A percentile compares a stretch with the other conserved stretches of the same genome.
phyloP scores from a whole-genome alignment of 2,888 invertebrate species.

The Acrobasis repandana region DNA sequence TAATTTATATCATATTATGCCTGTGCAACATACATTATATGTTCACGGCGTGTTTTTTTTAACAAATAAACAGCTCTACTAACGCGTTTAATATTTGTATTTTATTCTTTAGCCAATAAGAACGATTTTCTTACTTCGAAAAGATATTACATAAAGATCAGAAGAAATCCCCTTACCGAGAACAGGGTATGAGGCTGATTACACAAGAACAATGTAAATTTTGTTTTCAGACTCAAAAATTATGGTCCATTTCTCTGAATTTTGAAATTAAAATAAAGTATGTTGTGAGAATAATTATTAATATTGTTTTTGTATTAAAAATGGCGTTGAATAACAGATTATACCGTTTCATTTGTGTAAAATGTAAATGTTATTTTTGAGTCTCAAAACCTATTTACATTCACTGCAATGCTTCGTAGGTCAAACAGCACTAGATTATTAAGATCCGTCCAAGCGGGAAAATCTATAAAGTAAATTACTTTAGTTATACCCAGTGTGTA shows the following conservation, averaged over 20 bases:
- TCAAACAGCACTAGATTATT: slow-evolving; percentile 55
- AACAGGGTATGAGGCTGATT: slow-evolving; percentile 47
- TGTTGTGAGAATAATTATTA: no score
- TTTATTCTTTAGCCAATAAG: background rate
- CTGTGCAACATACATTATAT: no score
- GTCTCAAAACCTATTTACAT: slow-evolving; percentile 26
- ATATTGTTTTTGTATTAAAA: no score
- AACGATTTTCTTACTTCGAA: slow-evolving; percentile 25
- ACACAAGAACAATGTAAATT: slow-evolving; percentile 19
- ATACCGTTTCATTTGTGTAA: background rate
- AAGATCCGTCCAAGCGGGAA: slow-evolving; percentile 76
- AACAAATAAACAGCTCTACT: no score
- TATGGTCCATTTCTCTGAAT: background rate
- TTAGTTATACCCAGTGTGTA: slow-evolving; percentile 53
- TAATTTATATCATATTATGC: no score
- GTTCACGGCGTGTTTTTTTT: no score
- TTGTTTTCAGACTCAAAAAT: slow-evolving; percentile 28
- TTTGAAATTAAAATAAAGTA: background rate
- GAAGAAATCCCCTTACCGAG: slow-evolving; percentile 36
- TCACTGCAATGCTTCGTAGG: slow-evolving; percentile 39
- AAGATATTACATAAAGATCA: slow-evolving; percentile 26
- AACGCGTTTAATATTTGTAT: no score
- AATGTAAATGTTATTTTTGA: slow-evolving; percentile 20
- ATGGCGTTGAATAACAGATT: background rate
- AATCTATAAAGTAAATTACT: slow-evolving; percentile 56